Evolutionary conservation across 2,888 invertebrate species (phyloP), one percentile per base, ranked within the genome.

Genomic region (Vanessa cardui): DNA sequence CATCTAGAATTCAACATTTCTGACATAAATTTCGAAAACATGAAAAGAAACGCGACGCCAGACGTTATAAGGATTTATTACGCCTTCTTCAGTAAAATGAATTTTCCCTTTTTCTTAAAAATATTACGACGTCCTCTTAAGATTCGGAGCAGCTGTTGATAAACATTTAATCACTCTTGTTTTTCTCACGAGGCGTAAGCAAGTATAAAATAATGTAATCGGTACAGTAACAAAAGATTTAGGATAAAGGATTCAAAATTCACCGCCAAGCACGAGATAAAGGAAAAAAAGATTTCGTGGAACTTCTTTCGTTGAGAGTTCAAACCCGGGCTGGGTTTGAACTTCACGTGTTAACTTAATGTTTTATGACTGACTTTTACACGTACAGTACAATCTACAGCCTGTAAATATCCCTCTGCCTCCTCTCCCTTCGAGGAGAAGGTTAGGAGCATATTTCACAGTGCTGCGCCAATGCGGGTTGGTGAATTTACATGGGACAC

Each of bases 1-100:
- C 47, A 15, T 15, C 16, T n/a, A 54, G 39, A 20, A 64, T 64
- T 64, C 64, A 64, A 56, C 54, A 20, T 26, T 52, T 62, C 58
- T 52, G 62, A 69, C 58, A 59, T 56, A 62, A 66, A 69, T 66
- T 56, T 69, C 60, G 59, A 49, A 44, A 62, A 26, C 56, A 59
- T 54, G 56, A 61, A 58, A 60, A 60, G 63, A 58, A 54, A 54
- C n/a, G 33, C 59, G 63, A 21, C 49, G 54, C 56, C 39, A 56
- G 66, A 31, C 54, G 45, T 69, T 66, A 50, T 66, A 60, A 60
- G 59, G 69, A 66, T 64, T 69, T 63, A 66, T 62, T 54, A 62
- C 52, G 58, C 33, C 50, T 60, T 59, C 62, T 60, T 59, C 62
- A n/a, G 47, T 58, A 46, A 59, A 26, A 52, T 45, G 33, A 20